Evolutionary conservation across 2,797 vertebrate species (phyloP).

Genomic region (Acipenser ruthenus): DNA sequence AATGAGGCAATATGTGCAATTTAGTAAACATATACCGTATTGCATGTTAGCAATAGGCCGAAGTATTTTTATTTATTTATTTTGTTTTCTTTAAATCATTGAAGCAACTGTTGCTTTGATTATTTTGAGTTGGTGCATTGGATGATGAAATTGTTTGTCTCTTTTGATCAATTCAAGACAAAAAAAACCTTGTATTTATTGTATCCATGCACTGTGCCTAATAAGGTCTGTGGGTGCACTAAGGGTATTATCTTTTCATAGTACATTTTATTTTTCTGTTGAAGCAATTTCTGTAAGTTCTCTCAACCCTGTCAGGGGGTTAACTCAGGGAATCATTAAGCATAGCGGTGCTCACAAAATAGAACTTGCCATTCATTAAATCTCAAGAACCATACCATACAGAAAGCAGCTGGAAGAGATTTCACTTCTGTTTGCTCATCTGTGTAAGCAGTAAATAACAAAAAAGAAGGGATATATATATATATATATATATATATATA

Average conservation of each 20-base stretch:
- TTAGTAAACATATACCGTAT: too few species aligned
- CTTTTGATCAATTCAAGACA: too few species aligned
- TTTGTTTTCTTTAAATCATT: too few species aligned
- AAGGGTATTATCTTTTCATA: constrained; percentile 20
- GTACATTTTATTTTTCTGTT: constrained; percentile 17
- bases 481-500: too few species aligned
- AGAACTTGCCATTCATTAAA: constrained; percentile 35
- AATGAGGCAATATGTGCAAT: too few species aligned
- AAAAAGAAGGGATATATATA: background rate
- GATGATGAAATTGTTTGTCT: too few species aligned
- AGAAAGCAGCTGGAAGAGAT: background rate
- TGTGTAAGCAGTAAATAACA: background rate
- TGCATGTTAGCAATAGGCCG: too few species aligned
- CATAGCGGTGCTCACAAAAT: constrained; percentile 21
- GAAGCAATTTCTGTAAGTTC: constrained; percentile 36
- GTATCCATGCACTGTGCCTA: constrained; percentile 13
- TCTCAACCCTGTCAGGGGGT: constrained; percentile 31
- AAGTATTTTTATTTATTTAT: too few species aligned
- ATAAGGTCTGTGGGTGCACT: constrained; percentile 16
- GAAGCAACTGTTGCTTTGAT: too few species aligned
- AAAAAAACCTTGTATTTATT: constrained; percentile 8
- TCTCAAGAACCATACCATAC: constrained; percentile 24
- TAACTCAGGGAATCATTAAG: constrained; percentile 30
- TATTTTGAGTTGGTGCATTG: too few species aligned
- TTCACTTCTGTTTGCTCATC: background rate